A percentile compares a stretch with the other conserved stretches of the same genome.
Evolutionary conservation across 2,113 vertebrate genomes (phyloP).

Genomic region (Zapornia atra): DNA sequence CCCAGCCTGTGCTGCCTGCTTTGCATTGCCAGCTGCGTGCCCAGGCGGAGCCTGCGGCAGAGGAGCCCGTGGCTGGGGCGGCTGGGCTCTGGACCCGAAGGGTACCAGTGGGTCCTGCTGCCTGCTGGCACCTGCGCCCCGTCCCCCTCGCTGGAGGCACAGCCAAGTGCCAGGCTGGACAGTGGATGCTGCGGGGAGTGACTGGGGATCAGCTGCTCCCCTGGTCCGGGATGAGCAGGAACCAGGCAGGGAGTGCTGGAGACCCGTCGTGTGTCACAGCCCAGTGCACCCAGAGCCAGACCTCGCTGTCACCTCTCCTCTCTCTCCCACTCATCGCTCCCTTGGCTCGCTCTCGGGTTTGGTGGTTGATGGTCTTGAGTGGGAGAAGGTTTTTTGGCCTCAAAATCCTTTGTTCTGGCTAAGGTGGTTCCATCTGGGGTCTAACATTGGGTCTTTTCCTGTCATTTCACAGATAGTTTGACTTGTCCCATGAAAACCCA

Average conservation of each 20-base stretch:
- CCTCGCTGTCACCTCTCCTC: neutral
- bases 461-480: neutral
- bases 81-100: neutral
- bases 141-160: neutral
- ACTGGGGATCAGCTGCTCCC: neutral
- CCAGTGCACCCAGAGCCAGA: fast-evolving
- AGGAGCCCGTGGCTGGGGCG: neutral
- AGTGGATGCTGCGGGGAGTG: neutral
- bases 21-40: fast-evolving
- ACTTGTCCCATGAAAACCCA: neutral
- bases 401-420: neutral
- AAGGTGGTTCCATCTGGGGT: neutral
- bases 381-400: neutral
- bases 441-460: neutral
- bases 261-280: neutral
- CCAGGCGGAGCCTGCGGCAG: neutral
- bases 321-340: fast-evolving
- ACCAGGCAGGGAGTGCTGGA: too few relatives aligned
- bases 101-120: neutral
- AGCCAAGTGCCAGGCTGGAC: neutral
- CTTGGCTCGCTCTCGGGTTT: neutral
- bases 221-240: neutral
- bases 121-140: fast-evolving
- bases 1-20: neutral
- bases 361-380: neutral